phyloP scores from a whole-genome alignment of 1,140 invertebrate species.

The Lepidotrigona ventralis region DNA sequence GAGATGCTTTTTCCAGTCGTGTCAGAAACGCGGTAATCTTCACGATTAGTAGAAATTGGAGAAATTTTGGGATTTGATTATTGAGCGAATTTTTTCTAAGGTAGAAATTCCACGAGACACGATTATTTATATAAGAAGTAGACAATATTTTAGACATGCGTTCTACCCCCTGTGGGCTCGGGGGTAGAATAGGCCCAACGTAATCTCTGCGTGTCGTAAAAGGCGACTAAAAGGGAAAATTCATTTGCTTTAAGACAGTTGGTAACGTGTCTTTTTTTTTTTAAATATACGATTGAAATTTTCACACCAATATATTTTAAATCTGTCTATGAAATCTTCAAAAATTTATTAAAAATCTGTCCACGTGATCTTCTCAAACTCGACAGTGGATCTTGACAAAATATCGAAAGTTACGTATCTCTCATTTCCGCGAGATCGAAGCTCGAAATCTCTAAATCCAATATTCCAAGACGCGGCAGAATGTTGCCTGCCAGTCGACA shows the following conservation, averaged over 20 bases:
- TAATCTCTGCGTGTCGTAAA: too few species aligned
- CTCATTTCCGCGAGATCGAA: not conserved
- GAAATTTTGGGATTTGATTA: not conserved
- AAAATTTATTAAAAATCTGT: not conserved
- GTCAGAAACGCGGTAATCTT: not conserved
- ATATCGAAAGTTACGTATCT: too few species aligned
- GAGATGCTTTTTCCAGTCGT: not conserved
- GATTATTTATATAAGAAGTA: too few species aligned
- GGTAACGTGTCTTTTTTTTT: too few species aligned
- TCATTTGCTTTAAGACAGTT: too few species aligned
- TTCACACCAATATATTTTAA: not conserved
- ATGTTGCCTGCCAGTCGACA: not conserved
- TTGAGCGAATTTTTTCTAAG: not conserved
- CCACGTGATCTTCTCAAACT: not conserved
- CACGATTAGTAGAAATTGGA: not conserved
- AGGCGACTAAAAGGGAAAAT: too few species aligned
- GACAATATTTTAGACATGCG: not conserved
- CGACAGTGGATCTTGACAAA: not conserved
- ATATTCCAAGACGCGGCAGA: too few species aligned
- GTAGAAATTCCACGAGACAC: not conserved
- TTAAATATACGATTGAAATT: not conserved
- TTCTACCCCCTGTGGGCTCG: too few species aligned
- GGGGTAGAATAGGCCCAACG: too few species aligned
- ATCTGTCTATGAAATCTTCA: not conserved
- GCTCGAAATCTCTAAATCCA: not conserved